phyloP scores from a whole-genome alignment of 2,797 vertebrate species.

The Rachycentron canadum region DNA sequence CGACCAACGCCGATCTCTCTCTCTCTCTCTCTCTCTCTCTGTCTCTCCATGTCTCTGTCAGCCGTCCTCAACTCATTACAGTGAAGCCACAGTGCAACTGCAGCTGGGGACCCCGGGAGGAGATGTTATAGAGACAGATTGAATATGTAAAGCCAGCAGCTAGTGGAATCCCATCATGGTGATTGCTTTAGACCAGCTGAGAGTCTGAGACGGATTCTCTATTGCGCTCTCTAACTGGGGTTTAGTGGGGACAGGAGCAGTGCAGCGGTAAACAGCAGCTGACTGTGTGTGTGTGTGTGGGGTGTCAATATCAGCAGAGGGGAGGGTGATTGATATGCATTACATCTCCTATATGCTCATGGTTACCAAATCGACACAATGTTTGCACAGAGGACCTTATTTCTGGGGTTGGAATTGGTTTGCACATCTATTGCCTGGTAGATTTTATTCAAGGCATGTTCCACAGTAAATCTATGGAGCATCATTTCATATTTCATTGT shows the following conservation, averaged over 20 bases:
- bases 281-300: conserved; percentile 22
- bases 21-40: not conserved
- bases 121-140: conserved; percentile 70
- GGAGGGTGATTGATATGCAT: conserved; percentile 56
- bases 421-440: not conserved
- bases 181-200: conserved; percentile 76
- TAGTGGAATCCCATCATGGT: conserved; percentile 67
- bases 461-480: not conserved
- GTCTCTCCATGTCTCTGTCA: conserved; percentile 27
- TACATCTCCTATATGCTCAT: conserved; percentile 28
- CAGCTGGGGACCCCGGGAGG: conserved; percentile 56
- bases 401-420: conserved; percentile 14
- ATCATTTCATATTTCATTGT: not conserved
- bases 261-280: conserved; percentile 50
- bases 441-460: conserved; percentile 13
- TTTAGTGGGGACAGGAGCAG: conserved; percentile 37
- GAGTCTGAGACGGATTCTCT: conserved; percentile 66
- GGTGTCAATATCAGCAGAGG: conserved; percentile 13
- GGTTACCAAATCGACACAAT: conserved; percentile 5
- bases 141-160: conserved; percentile 76
- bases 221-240: conserved; percentile 43
- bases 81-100: conserved; percentile 41
- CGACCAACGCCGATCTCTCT: not conserved
- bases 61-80: conserved; percentile 52
- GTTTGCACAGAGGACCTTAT: not conserved